A percentile compares a stretch with the other conserved stretches of the same genome.
phyloP scores from a whole-genome alignment of 2,113 vertebrate species.

The Cynopterus brachyotis region DNA sequence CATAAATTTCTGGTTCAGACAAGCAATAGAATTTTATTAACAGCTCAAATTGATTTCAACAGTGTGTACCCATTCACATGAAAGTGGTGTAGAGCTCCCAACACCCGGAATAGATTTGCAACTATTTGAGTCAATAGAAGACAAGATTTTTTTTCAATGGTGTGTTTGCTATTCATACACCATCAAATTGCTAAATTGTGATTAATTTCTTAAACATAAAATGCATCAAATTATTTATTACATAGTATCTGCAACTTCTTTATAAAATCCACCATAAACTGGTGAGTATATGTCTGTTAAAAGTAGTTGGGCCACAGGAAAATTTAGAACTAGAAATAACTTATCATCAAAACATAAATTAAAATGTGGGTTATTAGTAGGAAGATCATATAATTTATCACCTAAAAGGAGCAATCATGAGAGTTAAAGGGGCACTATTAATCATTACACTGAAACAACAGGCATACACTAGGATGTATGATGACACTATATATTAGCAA shows the following conservation, averaged over 20 bases:
- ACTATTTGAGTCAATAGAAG: background rate
- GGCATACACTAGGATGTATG: background rate
- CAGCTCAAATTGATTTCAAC: background rate
- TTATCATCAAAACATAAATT: background rate
- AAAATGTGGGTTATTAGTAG: constrained; percentile 6
- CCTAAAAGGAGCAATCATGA: background rate
- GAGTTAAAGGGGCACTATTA: background rate
- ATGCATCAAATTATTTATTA: background rate
- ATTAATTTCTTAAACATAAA: background rate
- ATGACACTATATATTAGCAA: background rate
- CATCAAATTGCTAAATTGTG: constrained; percentile 4
- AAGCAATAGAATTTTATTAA: background rate
- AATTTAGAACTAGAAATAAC: constrained; percentile 6
- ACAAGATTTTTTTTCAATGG: background rate
- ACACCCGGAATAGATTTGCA: background rate
- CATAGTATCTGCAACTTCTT: background rate
- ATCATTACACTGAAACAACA: background rate
- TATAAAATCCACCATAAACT: constrained; percentile 6
- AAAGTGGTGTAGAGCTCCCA: background rate
- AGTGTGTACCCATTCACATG: background rate
- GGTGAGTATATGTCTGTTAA: background rate
- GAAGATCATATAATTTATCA: background rate
- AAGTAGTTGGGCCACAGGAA: background rate
- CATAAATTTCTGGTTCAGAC: background rate
- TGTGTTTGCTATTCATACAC: background rate